Percentiles rank a stretch among this genome's conserved stretches.
These are phyloP conservation scores for Octopus sinensis DNA, from an alignment of 1,140 invertebrate genomes.

Conservation along the genomic window DNA sequence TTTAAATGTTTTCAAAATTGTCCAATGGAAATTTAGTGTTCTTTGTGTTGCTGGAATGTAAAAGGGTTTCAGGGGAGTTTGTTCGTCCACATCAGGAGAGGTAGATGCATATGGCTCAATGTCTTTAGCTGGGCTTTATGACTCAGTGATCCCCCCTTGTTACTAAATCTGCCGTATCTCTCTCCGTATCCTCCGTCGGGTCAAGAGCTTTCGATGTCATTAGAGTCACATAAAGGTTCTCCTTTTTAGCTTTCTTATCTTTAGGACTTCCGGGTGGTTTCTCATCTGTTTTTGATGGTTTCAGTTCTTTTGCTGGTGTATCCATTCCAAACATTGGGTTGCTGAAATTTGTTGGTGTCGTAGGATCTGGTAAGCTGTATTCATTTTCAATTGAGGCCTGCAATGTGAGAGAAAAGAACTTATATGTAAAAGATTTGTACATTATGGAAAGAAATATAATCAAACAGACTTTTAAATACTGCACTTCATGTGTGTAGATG, in stretches of 20 bases:
- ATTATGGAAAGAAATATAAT: too few species aligned
- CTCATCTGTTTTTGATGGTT: not conserved
- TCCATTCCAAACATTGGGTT: slow-evolving; percentile 84
- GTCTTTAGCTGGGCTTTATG: too few species aligned
- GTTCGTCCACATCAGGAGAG: too few species aligned
- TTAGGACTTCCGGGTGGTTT: not conserved
- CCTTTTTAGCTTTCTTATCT: slow-evolving; percentile 17
- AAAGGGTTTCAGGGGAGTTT: too few species aligned
- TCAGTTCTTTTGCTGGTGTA: not conserved
- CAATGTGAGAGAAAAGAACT: not conserved
- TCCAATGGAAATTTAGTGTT: too few species aligned
- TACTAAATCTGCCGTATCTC: slow-evolving; percentile 28
- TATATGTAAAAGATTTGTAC: not conserved
- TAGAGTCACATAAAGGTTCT: slow-evolving; percentile 14
- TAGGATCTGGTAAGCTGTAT: slow-evolving; percentile 72
- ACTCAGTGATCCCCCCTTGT: slow-evolving; percentile 21
- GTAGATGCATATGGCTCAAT: too few species aligned
- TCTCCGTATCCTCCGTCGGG: slow-evolving; percentile 26
- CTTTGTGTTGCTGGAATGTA: too few species aligned
- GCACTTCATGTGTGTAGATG: too few species aligned
- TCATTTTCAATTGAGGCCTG: slow-evolving; percentile 71
- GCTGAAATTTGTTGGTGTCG: slow-evolving; percentile 83
- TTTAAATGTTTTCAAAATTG: too few species aligned
- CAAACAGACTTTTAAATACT: too few species aligned
- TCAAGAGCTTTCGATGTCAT: slow-evolving; percentile 21